Percentiles rank a stretch among this genome's conserved stretches.
These are phyloP conservation scores for Paradoxurus hermaphroditus DNA, from an alignment of 2,113 vertebrate genomes.

Conservation along the genomic window DNA sequence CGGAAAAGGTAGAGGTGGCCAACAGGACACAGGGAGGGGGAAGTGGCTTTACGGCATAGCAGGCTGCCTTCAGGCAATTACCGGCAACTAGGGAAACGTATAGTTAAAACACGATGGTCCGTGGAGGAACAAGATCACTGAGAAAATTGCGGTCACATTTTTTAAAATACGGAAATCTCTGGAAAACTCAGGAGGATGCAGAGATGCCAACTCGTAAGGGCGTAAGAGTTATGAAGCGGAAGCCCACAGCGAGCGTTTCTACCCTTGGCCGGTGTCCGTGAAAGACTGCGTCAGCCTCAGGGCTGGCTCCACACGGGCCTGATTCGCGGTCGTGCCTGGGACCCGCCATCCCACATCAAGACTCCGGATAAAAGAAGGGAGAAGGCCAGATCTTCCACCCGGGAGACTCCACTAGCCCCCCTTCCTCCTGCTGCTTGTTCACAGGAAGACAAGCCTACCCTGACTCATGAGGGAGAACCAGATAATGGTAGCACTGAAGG, in stretches of 20 bases:
- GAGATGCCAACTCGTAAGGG: not conserved
- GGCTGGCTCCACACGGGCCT: not conserved
- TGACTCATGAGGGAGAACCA: not conserved
- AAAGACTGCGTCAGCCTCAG: not conserved
- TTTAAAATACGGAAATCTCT: not conserved
- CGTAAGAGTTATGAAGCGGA: not conserved
- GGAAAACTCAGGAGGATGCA: not conserved
- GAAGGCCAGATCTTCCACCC: not conserved
- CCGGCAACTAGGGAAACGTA: accelerated
- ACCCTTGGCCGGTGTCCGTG: not conserved
- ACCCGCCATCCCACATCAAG: not conserved
- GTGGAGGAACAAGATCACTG: not conserved
- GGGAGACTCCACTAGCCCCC: no score
- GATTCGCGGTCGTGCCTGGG: not conserved
- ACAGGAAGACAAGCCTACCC: not conserved
- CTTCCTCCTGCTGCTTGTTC: not conserved
- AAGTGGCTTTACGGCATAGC: not conserved
- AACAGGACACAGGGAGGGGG: not conserved
- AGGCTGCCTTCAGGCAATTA: not conserved
- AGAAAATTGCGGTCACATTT: not conserved
- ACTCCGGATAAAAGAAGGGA: not conserved
- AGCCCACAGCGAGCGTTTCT: not conserved
- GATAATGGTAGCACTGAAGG: not conserved
- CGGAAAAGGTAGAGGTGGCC: not conserved
- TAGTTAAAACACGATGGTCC: not conserved